Base-by-base conservation (phyloP, 2,888 invertebrate genomes). In the Busseola fusca region DNA sequence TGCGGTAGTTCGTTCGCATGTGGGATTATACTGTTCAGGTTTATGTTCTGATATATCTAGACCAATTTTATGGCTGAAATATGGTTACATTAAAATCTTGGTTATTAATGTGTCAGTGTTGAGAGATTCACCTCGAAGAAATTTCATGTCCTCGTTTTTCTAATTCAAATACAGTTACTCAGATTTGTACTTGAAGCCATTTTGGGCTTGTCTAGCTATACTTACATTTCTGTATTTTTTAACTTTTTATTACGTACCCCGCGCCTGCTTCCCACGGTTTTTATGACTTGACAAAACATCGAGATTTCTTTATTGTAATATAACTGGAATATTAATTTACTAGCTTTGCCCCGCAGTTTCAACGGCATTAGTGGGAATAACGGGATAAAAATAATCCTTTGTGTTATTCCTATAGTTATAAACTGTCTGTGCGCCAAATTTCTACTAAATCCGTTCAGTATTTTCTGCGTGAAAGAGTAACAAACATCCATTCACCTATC, bases 1-100 rank as follows among this genome's bases (percentile, higher is more conserved):
- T 71, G 69, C 58, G 56, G 79, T 64, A 74, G 74, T 82, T 62
- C 30, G 34, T 48, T 57, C 64, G 54, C 21, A 65, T 82, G 82
- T 74, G 63, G 74, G 70, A 71, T 74, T 82, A 66, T 78, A 68
- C 37, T 69, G 67, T 60, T 67, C 59, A 40, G 60, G 30, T 69
- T 78, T 62, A 74, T 74, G 59, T 25, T 69, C 50, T 56, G n/a
- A 27, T 69, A 64, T 40, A 63, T 50, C 30, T 58, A n/a, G 25
- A 80, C 54, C 21, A 25, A 52, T 58, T 67, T 69, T 64, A 9
- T 18, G 6, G 27, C 37, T 52, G 14, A 16, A 54, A 48, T 18
- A 7, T 27, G 30, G 21, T 25, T 5, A 42, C 0, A 25, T 63
- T 54, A 34, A 18, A 62, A 45, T 12, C 0, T 18, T n/a, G 5